Evolutionary conservation across 2,797 vertebrate species (phyloP), one percentile per base, ranked within the genome.

Genomic region (Eospalax fontanierii): DNA sequence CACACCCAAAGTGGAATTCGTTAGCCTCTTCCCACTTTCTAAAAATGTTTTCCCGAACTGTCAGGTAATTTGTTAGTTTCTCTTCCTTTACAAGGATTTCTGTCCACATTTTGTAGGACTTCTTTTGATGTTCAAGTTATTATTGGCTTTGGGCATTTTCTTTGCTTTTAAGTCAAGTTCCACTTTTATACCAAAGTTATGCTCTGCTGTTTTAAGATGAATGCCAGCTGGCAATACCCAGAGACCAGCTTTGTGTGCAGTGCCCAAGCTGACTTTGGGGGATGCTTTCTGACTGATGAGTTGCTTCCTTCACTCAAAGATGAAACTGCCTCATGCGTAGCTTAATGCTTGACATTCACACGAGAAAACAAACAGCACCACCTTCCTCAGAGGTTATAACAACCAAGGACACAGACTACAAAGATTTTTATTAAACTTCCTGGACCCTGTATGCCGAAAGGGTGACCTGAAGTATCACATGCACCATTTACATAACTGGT

Each of bases 121-220:
- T 92, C 96, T 95, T 98, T 97, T 96, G 87, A 95, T 79, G 16
- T 96, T 97, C 87, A 0, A 0, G 94, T 97, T 94, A 35, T 91
- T 97, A 95, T 96, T 98, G 96, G 95, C 97, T 98, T 98, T 96
- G 96, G 96, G 86, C 40, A 54, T 97, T 96, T 98, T 87, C 96
- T 97, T 98, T 98, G 93, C 89, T 98, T 98, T 97, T 97, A 90
- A 96, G 85, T 96, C 84, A 92, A 98, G 96, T 97, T 97, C 90
- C 91, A 80, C 93, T 97, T 97, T 97, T 97, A 87, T 96, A 98
- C 96, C 0, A 10, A 86, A 98, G 97, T 96, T 87, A 70, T 43
- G 15, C 8, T 97, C 61, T 97, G 94, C 96, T 97, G 89, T 97
- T 97, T 96, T 40, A 97, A 95, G 96, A 97, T 54, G 38, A 89